phyloP scores from a whole-genome alignment of 2,888 invertebrate species.

The Zygaena filipendulae region DNA sequence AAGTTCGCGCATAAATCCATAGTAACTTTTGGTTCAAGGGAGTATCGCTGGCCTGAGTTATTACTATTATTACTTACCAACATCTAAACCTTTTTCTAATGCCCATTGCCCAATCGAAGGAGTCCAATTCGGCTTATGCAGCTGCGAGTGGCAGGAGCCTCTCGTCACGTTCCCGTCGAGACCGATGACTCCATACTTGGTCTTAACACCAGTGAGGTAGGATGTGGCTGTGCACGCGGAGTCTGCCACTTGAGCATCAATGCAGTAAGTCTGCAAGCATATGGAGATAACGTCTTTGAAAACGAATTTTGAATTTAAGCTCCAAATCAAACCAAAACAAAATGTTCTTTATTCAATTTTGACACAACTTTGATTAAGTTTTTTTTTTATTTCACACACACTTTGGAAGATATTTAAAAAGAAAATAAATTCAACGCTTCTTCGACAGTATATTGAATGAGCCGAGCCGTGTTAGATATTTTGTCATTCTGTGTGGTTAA shows the following conservation, averaged over 20 bases:
- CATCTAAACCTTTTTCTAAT: constrained; percentile 55
- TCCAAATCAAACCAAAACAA: no score
- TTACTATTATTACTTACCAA: constrained; percentile 55
- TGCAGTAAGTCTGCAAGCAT: constrained; percentile 65
- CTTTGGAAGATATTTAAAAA: constrained; percentile 15
- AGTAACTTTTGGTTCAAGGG: no score
- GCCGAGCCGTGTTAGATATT: no score
- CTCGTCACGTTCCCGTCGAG: constrained; percentile 74
- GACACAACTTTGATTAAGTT: no score
- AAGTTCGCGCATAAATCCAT: no score
- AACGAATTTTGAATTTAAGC: no score
- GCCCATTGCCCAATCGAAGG: constrained; percentile 77
- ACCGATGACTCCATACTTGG: constrained; percentile 74
- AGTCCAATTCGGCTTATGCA: constrained; percentile 68
- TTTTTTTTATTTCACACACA: no score
- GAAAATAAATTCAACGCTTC: no score
- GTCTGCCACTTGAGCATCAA: constrained; percentile 77
- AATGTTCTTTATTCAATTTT: no score
- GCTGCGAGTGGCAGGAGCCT: constrained; percentile 72
- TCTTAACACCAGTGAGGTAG: constrained; percentile 77
- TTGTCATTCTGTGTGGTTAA: no score
- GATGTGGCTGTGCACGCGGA: constrained; percentile 81
- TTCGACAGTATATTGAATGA: no score
- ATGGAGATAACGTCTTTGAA: not conserved
- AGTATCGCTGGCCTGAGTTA: no score